Conservation (phyloP, 2,888 invertebrate genomes). For the Amiota communis region DNA sequence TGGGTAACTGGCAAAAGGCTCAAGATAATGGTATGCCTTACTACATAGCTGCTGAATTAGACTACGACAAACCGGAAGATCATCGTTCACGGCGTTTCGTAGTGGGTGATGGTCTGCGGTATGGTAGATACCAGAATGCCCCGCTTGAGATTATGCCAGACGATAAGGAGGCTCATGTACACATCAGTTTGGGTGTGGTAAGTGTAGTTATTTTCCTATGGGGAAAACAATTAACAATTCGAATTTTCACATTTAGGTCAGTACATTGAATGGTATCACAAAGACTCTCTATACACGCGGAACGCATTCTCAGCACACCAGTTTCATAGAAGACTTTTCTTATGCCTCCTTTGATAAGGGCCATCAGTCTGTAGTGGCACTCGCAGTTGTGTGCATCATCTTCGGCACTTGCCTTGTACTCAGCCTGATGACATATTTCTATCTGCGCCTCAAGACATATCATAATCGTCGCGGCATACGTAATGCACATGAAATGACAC, state of each 20-base stretch:
- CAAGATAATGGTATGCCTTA: conserved; percentile 81
- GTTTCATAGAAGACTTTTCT: conserved; percentile 59
- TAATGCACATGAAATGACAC: conserved; percentile 79
- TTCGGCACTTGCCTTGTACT: conserved; percentile 78
- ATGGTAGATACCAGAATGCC: conserved; percentile 85
- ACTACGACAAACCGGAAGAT: conserved; percentile 74
- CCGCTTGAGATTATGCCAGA: conserved; percentile 74
- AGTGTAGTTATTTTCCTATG: conserved; percentile 71
- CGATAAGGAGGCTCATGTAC: conserved; percentile 77
- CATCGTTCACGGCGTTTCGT: conserved; percentile 80
- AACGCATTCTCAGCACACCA: conserved; percentile 72
- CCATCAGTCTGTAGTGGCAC: conserved; percentile 70
- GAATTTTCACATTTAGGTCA: conserved; percentile 49
- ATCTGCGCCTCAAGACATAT: conserved; percentile 72
- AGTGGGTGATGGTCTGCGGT: conserved; percentile 83
- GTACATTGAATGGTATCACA: conserved; percentile 77
- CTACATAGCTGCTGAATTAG: conserved; percentile 88
- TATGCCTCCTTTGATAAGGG: conserved; percentile 68
- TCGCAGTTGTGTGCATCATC: conserved; percentile 80
- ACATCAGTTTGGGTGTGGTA: conserved; percentile 81
- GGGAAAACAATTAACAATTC: neutral
- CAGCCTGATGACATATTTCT: conserved; percentile 76
- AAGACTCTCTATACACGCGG: conserved; percentile 80
- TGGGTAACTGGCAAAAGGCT: conserved; percentile 81
- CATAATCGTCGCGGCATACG: conserved; percentile 69